phyloP scores from a whole-genome alignment of 2,888 invertebrate genomes.

The Melinaea menophilus region DNA sequence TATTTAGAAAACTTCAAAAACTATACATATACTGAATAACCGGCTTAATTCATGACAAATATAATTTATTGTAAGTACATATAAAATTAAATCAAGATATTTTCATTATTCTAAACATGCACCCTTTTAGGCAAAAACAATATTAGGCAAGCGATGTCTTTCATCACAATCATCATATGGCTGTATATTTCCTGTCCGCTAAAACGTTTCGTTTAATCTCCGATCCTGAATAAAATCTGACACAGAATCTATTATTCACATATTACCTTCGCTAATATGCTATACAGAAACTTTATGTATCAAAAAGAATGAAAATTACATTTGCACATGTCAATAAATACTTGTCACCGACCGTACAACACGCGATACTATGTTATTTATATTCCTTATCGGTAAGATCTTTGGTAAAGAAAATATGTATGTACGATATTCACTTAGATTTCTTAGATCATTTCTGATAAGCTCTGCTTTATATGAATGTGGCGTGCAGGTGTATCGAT shows the following conservation, averaged over 20 bases:
- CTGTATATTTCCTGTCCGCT: constrained; percentile 41
- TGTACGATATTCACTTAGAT: constrained; percentile 22
- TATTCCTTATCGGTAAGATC: constrained; percentile 27
- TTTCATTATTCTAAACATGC: too few relatives aligned
- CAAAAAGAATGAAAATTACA: constrained; percentile 15
- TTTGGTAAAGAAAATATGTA: constrained; percentile 24
- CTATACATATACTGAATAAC: too few relatives aligned
- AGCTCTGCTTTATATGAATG: constrained; percentile 27
- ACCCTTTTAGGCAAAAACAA: too few relatives aligned
- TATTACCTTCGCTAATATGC: constrained; percentile 8
- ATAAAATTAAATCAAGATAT: too few relatives aligned
- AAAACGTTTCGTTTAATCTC: constrained; percentile 71
- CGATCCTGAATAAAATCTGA: constrained; percentile 60
- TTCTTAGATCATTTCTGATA: constrained; percentile 23
- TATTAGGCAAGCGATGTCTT: neutral
- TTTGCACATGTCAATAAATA: constrained; percentile 12
- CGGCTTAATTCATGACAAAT: too few relatives aligned
- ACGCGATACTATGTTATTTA: constrained; percentile 28
- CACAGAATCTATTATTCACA: constrained; percentile 14
- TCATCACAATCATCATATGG: neutral
- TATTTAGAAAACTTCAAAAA: too few relatives aligned
- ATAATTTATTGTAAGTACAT: too few relatives aligned
- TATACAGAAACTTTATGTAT: constrained; percentile 9
- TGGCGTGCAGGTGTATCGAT: constrained; percentile 19
- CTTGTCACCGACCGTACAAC: constrained; percentile 18